Evolutionary conservation across 1,140 invertebrate species (phyloP).

Genomic region (Lineus longissimus): DNA sequence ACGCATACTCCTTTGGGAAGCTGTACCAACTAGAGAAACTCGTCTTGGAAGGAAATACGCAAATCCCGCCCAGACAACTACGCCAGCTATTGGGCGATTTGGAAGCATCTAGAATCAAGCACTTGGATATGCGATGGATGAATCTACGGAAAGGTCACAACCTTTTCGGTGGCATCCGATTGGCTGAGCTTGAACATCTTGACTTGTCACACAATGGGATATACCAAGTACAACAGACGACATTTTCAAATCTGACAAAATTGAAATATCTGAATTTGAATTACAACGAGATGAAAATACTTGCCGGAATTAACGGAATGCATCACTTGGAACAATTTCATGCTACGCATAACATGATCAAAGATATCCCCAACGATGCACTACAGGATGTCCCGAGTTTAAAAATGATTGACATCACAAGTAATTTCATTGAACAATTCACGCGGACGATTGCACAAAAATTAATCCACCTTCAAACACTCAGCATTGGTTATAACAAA

Average conservation of each 20-base stretch:
- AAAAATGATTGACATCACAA: neutral
- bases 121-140: constrained; percentile 25
- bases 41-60: constrained; percentile 30
- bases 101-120: constrained; percentile 18
- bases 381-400: neutral
- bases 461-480: neutral
- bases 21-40: constrained; percentile 26
- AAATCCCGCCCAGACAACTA: constrained; percentile 22
- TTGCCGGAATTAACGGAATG: neutral
- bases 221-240: constrained; percentile 14
- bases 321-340: neutral
- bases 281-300: constrained; percentile 12
- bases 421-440: neutral
- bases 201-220: constrained; percentile 30
- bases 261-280: constrained; percentile 1
- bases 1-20: constrained; percentile 20
- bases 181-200: constrained; percentile 23
- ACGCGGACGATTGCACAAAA: neutral
- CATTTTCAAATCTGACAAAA: neutral
- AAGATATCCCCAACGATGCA: neutral
- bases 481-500: constrained; percentile 28
- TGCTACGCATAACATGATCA: neutral
- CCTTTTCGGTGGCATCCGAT: constrained; percentile 7
- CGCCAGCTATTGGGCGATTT: constrained; percentile 23
- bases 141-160: constrained; percentile 17